Evolutionary conservation across 1,140 invertebrate genomes (phyloP).

Genomic region (Steinernema feltiae): DNA sequence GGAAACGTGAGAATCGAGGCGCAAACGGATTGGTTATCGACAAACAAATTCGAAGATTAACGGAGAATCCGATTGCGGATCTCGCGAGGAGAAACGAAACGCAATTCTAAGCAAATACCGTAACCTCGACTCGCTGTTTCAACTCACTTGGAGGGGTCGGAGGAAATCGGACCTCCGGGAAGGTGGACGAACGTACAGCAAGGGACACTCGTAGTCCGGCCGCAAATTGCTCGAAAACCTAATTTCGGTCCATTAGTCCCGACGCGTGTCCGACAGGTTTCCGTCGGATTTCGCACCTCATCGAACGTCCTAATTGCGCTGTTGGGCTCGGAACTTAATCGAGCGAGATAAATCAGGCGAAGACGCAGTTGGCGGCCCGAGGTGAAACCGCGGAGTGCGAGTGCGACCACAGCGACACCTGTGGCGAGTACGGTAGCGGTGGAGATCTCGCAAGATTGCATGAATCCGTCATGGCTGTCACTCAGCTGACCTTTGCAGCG

Average conservation of each 20-base stretch:
- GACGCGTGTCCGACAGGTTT: slow-evolving; percentile 6
- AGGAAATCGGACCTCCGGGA: background rate
- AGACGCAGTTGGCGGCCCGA: background rate
- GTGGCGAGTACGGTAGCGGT: background rate
- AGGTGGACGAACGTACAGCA: background rate
- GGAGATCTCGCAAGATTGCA: background rate
- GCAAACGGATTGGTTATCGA: background rate
- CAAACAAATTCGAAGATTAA: too few species aligned
- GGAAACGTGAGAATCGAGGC: background rate
- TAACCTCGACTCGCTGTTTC: too few species aligned
- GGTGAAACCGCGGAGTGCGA: background rate
- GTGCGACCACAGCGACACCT: background rate
- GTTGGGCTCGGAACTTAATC: background rate
- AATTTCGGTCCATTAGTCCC: slow-evolving; percentile 4
- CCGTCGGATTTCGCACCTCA: background rate
- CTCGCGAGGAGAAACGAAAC: too few species aligned
- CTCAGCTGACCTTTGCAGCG: background rate
- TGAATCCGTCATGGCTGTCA: background rate
- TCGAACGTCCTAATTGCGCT: background rate
- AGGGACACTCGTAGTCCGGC: background rate
- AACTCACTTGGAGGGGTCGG: too few species aligned
- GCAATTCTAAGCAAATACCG: too few species aligned
- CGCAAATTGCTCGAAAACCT: background rate
- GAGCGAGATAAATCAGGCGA: background rate
- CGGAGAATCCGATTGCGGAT: too few species aligned